Conservation (phyloP, 2,888 invertebrate genomes). For the Ennomos fuscantarius region DNA sequence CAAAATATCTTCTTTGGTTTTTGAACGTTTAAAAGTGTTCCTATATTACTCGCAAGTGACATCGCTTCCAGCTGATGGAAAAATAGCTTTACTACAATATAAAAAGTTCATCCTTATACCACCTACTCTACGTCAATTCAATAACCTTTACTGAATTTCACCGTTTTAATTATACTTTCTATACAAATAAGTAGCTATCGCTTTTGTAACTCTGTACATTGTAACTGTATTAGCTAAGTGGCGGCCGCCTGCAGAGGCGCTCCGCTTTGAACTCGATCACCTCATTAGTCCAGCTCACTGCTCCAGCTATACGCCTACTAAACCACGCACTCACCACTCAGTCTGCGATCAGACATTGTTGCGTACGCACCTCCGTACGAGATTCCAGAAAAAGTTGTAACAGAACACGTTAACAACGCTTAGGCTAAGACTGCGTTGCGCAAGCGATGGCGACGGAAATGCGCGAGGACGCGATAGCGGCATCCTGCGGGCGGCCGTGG, state of each 20-base stretch:
- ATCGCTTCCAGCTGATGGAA: conserved; percentile 32
- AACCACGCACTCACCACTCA: conserved; percentile 69
- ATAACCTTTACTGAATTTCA: conserved; percentile 13
- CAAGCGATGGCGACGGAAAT: conserved; percentile 75
- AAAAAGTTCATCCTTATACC: conserved; percentile 22
- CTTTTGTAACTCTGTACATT: conserved; percentile 35
- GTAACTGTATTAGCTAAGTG: conserved; percentile 59
- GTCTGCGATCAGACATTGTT: conserved; percentile 71
- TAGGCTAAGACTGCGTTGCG: conserved; percentile 58
- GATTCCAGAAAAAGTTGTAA: conserved; percentile 51
- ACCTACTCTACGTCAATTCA: conserved; percentile 15
- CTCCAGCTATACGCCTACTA: conserved; percentile 67
- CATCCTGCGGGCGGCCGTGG: conserved; percentile 83
- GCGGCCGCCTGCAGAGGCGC: conserved; percentile 68
- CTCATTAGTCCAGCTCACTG: conserved; percentile 78
- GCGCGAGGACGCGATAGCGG: conserved; percentile 72
- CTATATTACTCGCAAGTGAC: neutral
- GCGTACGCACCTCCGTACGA: conserved; percentile 67
- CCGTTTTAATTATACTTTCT: conserved; percentile 14
- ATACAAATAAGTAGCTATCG: conserved; percentile 16
- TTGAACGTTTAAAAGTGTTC: no score
- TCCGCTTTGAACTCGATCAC: conserved; percentile 80
- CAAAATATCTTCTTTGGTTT: no score
- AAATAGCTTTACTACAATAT: conserved; percentile 29
- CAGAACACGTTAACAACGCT: conserved; percentile 42